Evolutionary conservation across 1,140 invertebrate species (phyloP), one percentile per base, ranked within the genome.

Genomic region (Eupristina koningsbergeri): DNA sequence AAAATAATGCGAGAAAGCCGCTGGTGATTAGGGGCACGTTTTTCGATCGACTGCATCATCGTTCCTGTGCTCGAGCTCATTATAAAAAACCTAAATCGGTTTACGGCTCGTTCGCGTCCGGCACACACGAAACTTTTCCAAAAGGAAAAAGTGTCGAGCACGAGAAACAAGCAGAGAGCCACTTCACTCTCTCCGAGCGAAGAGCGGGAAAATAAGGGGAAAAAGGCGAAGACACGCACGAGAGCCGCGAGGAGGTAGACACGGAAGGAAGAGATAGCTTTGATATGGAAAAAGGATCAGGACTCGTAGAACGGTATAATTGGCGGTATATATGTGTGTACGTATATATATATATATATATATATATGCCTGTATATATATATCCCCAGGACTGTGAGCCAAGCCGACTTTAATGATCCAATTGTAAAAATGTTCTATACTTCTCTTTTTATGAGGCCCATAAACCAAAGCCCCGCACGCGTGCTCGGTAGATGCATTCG

Each of bases 391-490:
- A 84, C 76, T 79, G 74, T 75, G 39, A 86, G 84, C 76, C 86
- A 34, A 86, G 84, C 76, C 86, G 86, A 58, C 86, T 89, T 90
- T 89, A 90, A 90, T 88, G 89, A 89, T 89, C 86, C 86, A 78
- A 86, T 85, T 85, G 86, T 90, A 90, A 89, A 90, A 86, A 86
- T 88, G 86, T 89, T 89, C 87, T 74, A 73, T 88, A 87, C 87
- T 89, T 89, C 87, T 90, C 75, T 80, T 88, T 89, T 80, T 80
- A 80, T 36, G 78, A 31, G 31, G 22, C 41, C n/a, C 75, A 80
- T 80, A 83, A 83, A 83, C 84, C 64, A 78, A 86, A 87, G 79
- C 53, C 81, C 41, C 75, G 63, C 75, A 58, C 74, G 29, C 34
- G 1, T 22, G 0, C 1, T 69, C 22, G 34, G 41, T n/a, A n/a